Base-by-base conservation (phyloP, 2,113 vertebrate genomes). In the Psilopsiagon aurifrons region DNA sequence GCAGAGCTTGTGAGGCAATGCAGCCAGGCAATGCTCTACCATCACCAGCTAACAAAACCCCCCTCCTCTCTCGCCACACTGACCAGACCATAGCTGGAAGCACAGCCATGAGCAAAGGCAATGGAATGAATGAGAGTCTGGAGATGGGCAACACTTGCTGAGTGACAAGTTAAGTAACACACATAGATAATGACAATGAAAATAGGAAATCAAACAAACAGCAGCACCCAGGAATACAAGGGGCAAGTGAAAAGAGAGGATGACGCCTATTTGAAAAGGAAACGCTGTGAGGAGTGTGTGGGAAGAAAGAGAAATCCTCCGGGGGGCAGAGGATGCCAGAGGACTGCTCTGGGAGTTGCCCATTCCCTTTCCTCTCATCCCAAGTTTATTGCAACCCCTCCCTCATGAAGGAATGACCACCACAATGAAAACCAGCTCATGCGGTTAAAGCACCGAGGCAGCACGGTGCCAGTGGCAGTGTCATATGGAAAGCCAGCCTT, bases 1-100 rank as follows among this genome's bases (percentile, higher is more conserved):
- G 75, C 33, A n/a, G 13, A 81, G 66, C 47, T 52, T 0, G 2
- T 0, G 2, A 39, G 63, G 43, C 35, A 57, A 28, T 0, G 10
- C 5, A 22, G 69, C 29, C 0, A 0, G 27, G 44, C 60, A 63
- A 10, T 3, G 47, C 55, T 37, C 76, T 5, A 0, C 1, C 0
- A 51, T 2, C 55, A 37, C 44, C 83, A 41, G 55, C 1, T 9
- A 10, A 25, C 0, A 7, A 57, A 76, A 31, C 2, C 31, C 37
- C 14, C 17, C 37, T 79, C 22, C 59, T 86, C 67, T 31, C 70
- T 54, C 16, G 28, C 59, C 28, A 24, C 17, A 2, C 1, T 16
- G 24, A 73, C 39, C 37, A 18, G 55, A 8, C 16, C 44, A 2
- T 0, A 16, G 20, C 0, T 27, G 39, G 59, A 47, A 49, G 43